Base-by-base conservation (phyloP, 2,888 invertebrate genomes). In the Trachelus tabidus region DNA sequence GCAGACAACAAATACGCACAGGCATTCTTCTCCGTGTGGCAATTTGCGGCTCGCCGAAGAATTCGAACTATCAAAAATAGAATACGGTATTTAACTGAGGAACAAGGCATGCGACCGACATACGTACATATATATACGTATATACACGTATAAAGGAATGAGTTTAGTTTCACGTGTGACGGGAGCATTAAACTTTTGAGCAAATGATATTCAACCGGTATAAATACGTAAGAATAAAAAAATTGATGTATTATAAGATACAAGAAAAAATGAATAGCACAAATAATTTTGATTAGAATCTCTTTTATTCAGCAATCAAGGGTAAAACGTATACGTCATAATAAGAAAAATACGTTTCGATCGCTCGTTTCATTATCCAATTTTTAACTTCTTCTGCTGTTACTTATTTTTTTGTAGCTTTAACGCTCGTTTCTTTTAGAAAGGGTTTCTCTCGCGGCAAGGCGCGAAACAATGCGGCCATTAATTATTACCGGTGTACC, bases 391-490 rank as follows among this genome's bases (percentile, higher is more conserved):
- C 23, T 23, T 56, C 23, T 23, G 56, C 56, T 23, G 56, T 56
- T 56, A 56, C 23, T 56, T 56, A 15, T 56, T 56, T 56, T 34
- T 56, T 56, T 56, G 56, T 56, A 56, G 56, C 56, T 56, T 9
- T 23, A 23, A 56, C 23, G 56, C 56, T 56, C 23, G 56, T 56
- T 56, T 56, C 23, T 40, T 23, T 56, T 23, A 56, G 37, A 74
- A 35, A 74, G 34, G 35, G 33, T 40, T 40, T 12, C 37, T 34
- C 74, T 34, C 34, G 74, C 35, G 33, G 76, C 79, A 75, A 76
- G 78, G 80, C 81, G 83, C 80, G 82, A 84, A 85, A 84, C 85
- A 84, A 85, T 83, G 81, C 79, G 78, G 79, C 82, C 80, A 84
- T 84, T 84, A 83, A 85, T 84, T 83, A 84, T 82, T 82, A 81